Conservation (phyloP, 2,797 vertebrate genomes). For the Natrix natrix region DNA sequence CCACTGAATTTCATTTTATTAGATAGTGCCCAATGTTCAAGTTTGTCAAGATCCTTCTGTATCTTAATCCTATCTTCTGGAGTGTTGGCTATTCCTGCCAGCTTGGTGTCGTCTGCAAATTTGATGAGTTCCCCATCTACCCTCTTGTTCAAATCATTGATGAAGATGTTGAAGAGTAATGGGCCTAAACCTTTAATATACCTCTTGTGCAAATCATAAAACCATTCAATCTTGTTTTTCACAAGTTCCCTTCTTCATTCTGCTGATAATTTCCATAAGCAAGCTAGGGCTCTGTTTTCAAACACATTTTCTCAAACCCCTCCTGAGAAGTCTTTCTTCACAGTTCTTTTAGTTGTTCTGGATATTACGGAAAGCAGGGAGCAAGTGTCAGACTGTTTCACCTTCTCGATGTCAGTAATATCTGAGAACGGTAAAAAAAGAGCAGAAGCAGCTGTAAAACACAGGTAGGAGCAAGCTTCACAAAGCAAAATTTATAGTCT, state of each 20-base stretch:
- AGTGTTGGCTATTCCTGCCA: too few relatives aligned
- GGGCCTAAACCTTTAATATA: background rate
- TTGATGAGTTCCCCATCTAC: too few relatives aligned
- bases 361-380: conserved; percentile 33
- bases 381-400: conserved; percentile 38
- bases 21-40: too few relatives aligned
- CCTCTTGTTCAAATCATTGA: too few relatives aligned
- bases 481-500: conserved; percentile 44
- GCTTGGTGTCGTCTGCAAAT: too few relatives aligned
- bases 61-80: too few relatives aligned
- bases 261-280: conserved; percentile 40
- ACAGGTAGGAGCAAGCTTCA: conserved; percentile 41
- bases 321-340: conserved; percentile 31
- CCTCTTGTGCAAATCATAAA: background rate
- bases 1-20: too few relatives aligned
- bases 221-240: background rate
- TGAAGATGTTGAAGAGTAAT: too few relatives aligned
- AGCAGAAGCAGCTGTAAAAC: conserved; percentile 43
- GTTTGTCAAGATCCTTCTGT: too few relatives aligned
- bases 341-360: conserved; percentile 32
- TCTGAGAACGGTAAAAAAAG: conserved; percentile 48
- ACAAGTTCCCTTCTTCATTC: conserved; percentile 51
- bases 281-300: conserved; percentile 44
- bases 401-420: conserved; percentile 41
- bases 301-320: background rate